Evolutionary conservation across 2,888 invertebrate genomes (phyloP).

Genomic region (Cheilosia grossa): DNA sequence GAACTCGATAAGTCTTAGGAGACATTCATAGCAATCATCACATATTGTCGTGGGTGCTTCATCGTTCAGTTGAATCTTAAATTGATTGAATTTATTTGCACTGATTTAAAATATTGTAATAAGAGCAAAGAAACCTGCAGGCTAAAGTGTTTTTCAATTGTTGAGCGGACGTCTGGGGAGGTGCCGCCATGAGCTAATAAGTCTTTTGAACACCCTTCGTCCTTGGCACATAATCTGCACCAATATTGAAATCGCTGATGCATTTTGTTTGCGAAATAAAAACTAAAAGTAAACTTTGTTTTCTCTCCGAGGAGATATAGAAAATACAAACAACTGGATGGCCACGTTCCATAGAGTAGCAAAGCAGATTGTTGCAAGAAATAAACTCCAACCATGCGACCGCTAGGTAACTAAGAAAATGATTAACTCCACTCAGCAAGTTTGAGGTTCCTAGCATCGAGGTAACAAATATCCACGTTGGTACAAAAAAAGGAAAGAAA

Average conservation of each 20-base stretch:
- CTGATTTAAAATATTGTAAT: not conserved
- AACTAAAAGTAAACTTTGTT: not conserved
- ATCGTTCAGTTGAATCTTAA: constrained; percentile 17
- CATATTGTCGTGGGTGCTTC: constrained; percentile 38
- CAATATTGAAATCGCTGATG: constrained; percentile 30
- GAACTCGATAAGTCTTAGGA: constrained; percentile 36
- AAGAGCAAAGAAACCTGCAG: constrained; percentile 1
- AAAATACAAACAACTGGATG: not conserved
- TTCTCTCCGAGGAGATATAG: not conserved
- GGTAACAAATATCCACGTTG: too few relatives aligned
- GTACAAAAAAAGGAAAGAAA: too few relatives aligned
- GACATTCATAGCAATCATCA: constrained; percentile 23
- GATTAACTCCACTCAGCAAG: too few relatives aligned
- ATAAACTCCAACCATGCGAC: too few relatives aligned
- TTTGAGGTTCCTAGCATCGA: too few relatives aligned
- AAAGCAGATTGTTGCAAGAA: not conserved
- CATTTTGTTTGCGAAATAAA: constrained; percentile 21
- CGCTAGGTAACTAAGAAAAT: too few relatives aligned
- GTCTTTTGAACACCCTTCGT: constrained; percentile 15
- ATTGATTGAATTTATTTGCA: not conserved
- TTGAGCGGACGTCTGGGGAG: not conserved
- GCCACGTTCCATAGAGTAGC: not conserved
- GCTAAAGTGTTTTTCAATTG: constrained; percentile 48
- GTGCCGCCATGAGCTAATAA: not conserved
- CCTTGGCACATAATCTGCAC: constrained; percentile 54